phyloP scores from a whole-genome alignment of 2,113 vertebrate species.

The Alethe diademata region DNA sequence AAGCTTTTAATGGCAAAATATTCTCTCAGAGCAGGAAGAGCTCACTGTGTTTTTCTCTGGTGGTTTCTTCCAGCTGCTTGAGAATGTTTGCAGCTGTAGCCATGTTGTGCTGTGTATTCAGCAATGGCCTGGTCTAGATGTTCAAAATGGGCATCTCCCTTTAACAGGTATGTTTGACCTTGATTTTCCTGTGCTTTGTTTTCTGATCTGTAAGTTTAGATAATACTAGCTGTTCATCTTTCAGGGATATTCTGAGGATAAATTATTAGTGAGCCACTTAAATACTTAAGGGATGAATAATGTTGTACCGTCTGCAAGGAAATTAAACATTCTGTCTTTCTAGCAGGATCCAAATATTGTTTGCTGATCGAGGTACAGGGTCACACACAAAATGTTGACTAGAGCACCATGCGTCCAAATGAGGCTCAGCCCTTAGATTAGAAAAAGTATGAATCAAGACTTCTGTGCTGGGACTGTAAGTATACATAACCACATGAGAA shows the following conservation, averaged over 20 bases:
- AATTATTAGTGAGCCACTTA: slow-evolving; percentile 57
- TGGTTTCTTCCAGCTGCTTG: not conserved
- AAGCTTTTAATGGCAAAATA: not conserved
- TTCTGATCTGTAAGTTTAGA: slow-evolving; percentile 21
- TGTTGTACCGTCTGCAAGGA: slow-evolving; percentile 16
- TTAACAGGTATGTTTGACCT: not conserved
- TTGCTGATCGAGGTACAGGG: slow-evolving; percentile 29
- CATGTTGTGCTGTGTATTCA: not conserved
- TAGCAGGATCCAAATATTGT: slow-evolving; percentile 27
- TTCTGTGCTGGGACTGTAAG: not conserved
- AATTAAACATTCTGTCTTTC: slow-evolving; percentile 54
- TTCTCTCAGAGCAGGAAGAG: not conserved
- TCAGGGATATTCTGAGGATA: slow-evolving; percentile 3
- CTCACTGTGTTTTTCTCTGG: not conserved
- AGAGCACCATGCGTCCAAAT: not conserved
- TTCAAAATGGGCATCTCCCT: not conserved
- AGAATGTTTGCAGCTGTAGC: not conserved
- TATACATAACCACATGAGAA: not conserved
- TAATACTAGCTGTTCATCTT: slow-evolving; percentile 45
- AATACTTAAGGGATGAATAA: slow-evolving; percentile 54
- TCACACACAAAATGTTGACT: not conserved
- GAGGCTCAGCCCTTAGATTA: not conserved
- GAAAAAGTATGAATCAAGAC: not conserved
- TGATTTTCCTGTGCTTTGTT: slow-evolving; percentile 25
- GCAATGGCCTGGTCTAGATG: not conserved